Evolutionary conservation across 2,888 invertebrate genomes (phyloP).

Genomic region (Cheilosia vernalis): DNA sequence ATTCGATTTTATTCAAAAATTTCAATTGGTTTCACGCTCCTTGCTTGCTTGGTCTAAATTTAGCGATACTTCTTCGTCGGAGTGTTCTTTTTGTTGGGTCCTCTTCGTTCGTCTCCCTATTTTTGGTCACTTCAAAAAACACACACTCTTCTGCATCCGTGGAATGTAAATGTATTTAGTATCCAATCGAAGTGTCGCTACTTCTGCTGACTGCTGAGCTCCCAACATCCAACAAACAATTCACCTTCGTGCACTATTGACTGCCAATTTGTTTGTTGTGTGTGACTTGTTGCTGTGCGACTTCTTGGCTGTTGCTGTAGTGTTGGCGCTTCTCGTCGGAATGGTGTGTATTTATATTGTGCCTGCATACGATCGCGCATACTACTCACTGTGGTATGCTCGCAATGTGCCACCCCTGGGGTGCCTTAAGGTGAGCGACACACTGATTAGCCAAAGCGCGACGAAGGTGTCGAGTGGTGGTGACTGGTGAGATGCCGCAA

Average conservation of each 20-base stretch:
- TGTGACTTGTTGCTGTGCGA: slow-evolving; percentile 50
- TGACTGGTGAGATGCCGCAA: slow-evolving; percentile 55
- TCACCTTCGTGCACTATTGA: slow-evolving; percentile 71
- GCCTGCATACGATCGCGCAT: slow-evolving; percentile 23
- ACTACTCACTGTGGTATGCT: slow-evolving; percentile 37
- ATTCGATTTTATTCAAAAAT: slow-evolving; percentile 34
- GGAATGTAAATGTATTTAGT: slow-evolving; percentile 43
- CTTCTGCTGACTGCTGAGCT: slow-evolving; percentile 32
- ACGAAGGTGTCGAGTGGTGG: slow-evolving; percentile 56
- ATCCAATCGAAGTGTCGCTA: slow-evolving; percentile 42
- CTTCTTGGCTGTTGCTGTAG: slow-evolving; percentile 9
- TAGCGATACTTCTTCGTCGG: slow-evolving; percentile 54
- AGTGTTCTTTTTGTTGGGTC: slow-evolving; percentile 9
- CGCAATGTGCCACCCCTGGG: slow-evolving; percentile 67
- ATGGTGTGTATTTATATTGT: slow-evolving; percentile 4
- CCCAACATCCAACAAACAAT: slow-evolving; percentile 53
- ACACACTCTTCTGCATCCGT: slow-evolving; percentile 34
- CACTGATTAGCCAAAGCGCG: slow-evolving; percentile 56
- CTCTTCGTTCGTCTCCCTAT: neutral
- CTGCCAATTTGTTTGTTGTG: slow-evolving; percentile 70
- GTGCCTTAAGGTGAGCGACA: slow-evolving; percentile 64
- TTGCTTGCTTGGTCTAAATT: slow-evolving; percentile 56
- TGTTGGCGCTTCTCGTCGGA: neutral
- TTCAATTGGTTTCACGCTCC: slow-evolving; percentile 42
- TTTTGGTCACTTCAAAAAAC: slow-evolving; percentile 16